These are phyloP conservation scores for Sapayoa aenigma DNA, from an alignment of 2,113 vertebrate species.

Conservation along the genomic window DNA sequence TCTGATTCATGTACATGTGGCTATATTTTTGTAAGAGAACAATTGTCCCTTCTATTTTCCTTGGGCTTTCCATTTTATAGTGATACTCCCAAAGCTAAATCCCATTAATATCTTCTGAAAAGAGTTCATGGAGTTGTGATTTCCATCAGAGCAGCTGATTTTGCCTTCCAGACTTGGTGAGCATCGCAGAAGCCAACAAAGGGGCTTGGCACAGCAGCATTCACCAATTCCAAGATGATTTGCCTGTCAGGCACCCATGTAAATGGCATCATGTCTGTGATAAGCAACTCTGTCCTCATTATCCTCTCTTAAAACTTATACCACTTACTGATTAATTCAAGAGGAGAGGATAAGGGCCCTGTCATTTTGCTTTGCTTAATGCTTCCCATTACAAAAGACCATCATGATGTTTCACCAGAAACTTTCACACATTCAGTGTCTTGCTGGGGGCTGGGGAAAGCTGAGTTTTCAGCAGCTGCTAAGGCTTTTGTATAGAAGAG, in stretches of 20 bases:
- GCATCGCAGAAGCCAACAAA: neutral
- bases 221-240: neutral
- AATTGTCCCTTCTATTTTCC: neutral
- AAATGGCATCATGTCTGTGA: neutral
- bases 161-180: neutral
- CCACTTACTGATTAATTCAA: conserved; percentile 12
- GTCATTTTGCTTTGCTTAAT: neutral
- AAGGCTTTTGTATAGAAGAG: neutral
- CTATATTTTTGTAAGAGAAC: neutral
- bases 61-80: neutral
- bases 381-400: neutral
- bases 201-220: neutral
- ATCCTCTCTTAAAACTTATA: conserved; percentile 2
- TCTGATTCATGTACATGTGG: neutral
- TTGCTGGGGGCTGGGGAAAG: fast-evolving
- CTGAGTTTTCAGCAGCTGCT: neutral
- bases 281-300: conserved; percentile 12
- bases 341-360: neutral
- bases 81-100: neutral
- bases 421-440: neutral
- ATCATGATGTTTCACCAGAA: neutral
- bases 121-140: neutral
- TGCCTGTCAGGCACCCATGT: neutral
- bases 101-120: neutral
- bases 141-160: neutral